phyloP scores from a whole-genome alignment of 2,113 vertebrate genomes.

The Caretta caretta region DNA sequence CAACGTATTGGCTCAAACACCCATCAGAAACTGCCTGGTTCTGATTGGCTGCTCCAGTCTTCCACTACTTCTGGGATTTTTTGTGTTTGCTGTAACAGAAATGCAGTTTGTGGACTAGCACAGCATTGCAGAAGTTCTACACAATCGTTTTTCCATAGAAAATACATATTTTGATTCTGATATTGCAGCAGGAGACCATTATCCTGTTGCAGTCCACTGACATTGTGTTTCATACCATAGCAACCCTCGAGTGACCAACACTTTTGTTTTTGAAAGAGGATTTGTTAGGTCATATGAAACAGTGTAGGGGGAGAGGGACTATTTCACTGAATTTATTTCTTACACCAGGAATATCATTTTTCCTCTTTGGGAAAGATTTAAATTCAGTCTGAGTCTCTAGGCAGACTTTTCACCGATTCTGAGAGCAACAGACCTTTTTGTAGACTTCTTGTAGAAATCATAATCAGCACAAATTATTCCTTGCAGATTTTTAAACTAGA shows the following conservation, averaged over 20 bases:
- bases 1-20: not conserved
- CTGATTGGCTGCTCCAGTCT: not conserved
- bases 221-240: not conserved
- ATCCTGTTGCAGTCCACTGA: not conserved
- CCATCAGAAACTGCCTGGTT: not conserved
- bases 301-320: not conserved
- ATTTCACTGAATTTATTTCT: not conserved
- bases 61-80: not conserved
- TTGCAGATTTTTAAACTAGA: not conserved
- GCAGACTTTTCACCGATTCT: not conserved
- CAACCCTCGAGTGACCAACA: not conserved
- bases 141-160: not conserved
- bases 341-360: not conserved
- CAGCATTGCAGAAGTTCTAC: not conserved
- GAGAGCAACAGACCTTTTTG: rapidly evolving
- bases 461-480: not conserved
- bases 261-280: not conserved
- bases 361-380: not conserved
- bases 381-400: not conserved
- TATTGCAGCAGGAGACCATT: not conserved
- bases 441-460: not conserved
- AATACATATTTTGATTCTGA: not conserved
- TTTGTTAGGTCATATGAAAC: not conserved
- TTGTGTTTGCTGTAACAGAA: not conserved
- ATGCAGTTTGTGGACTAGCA: rapidly evolving